Conservation (phyloP, 2,888 invertebrate genomes). For the Hirtodrosophila histrioides region DNA sequence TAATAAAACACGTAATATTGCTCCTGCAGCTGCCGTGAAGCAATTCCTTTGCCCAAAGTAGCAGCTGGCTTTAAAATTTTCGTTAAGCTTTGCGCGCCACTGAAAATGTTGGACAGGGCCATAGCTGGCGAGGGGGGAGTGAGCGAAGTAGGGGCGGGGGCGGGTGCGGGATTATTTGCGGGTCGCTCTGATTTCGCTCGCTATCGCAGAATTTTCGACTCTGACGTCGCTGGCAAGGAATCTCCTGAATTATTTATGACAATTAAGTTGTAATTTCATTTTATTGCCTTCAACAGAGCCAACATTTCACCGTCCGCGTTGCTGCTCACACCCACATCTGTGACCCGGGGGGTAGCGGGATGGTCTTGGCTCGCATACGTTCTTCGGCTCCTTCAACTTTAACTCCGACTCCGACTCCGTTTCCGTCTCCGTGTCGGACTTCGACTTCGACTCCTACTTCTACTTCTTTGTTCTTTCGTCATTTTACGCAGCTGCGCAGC, state of each 20-base stretch:
- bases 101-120: conserved; percentile 25
- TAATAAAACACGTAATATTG: conserved; percentile 71
- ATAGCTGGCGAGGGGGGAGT: background rate
- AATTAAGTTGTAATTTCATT: conserved; percentile 77
- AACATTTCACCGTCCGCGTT: conserved; percentile 62
- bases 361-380: too few relatives aligned
- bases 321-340: conserved; percentile 8
- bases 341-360: conserved; percentile 2
- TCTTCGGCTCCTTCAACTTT: conserved; percentile 29
- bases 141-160: background rate
- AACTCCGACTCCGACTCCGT: conserved; percentile 11
- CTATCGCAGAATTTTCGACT: conserved; percentile 52
- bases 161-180: conserved; percentile 27
- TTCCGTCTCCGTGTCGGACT: background rate
- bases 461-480: conserved; percentile 57
- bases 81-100: conserved; percentile 39
- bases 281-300: conserved; percentile 68
- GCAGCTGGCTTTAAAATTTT: conserved; percentile 65
- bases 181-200: conserved; percentile 54
- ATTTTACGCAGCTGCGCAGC: conserved; percentile 65
- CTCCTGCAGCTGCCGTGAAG: conserved; percentile 56
- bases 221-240: conserved; percentile 47
- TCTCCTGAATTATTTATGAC: conserved; percentile 75
- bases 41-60: conserved; percentile 47
- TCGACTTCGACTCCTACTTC: conserved; percentile 31